A percentile compares a stretch with the other conserved stretches of the same genome.
phyloP scores from a whole-genome alignment of 2,113 vertebrate genomes.

The Muscicapa adusta region DNA sequence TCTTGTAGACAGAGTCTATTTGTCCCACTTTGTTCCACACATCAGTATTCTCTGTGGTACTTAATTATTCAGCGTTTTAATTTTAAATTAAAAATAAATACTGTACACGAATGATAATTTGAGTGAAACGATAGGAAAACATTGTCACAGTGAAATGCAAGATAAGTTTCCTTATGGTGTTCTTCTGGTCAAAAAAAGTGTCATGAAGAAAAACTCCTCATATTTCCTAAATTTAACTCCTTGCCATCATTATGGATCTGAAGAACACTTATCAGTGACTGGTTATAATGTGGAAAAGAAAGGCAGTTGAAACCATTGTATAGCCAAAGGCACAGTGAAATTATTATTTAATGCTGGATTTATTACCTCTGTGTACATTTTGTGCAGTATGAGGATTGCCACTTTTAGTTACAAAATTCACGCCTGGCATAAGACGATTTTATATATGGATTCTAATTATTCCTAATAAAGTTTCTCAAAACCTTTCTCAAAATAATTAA shows the following conservation, averaged over 20 bases:
- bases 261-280: not conserved
- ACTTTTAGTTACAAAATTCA: not conserved
- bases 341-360: slow-evolving; percentile 43
- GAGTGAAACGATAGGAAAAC: slow-evolving; percentile 14
- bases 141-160: slow-evolving; percentile 8
- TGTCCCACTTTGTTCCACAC: slow-evolving; percentile 49
- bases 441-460: not conserved
- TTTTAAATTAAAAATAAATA: slow-evolving; percentile 63
- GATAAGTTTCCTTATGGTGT: not conserved
- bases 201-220: not conserved
- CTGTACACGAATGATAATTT: slow-evolving; percentile 53
- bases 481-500: not conserved
- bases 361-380: slow-evolving; percentile 26
- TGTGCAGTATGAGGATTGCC: not conserved
- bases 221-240: not conserved
- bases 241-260: not conserved
- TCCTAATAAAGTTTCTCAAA: not conserved
- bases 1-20: slow-evolving; percentile 51
- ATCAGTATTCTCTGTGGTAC: slow-evolving; percentile 49
- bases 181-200: not conserved
- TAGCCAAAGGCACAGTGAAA: not conserved
- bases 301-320: not conserved
- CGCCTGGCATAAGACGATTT: not conserved
- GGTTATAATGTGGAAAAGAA: not conserved
- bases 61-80: slow-evolving; percentile 55